phyloP scores from a whole-genome alignment of 2,888 invertebrate genomes.

The Bellardia bayeri region DNA sequence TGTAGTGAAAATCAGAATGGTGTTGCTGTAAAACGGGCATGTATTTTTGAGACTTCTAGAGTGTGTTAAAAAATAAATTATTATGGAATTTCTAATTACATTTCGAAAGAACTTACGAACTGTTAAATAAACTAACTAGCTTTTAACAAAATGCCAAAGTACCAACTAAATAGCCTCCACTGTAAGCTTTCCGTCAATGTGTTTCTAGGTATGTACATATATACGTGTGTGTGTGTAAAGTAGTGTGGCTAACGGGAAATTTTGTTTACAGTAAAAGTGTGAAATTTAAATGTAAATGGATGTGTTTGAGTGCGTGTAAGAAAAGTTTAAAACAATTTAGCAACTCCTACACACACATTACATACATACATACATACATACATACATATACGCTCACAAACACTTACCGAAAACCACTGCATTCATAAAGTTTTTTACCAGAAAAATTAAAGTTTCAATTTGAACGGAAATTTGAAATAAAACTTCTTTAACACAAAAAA shows the following conservation, averaged over 20 bases:
- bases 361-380: no score
- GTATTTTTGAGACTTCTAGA: no score
- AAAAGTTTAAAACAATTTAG: conserved; percentile 37
- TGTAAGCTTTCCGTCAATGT: no score
- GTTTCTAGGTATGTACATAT: neutral
- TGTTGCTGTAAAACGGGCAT: no score
- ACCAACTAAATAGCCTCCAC: no score
- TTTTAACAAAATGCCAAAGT: no score
- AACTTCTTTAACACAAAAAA: neutral
- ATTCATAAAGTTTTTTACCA: conserved; percentile 32
- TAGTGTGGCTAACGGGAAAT: conserved; percentile 26
- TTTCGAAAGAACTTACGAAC: no score
- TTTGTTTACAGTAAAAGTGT: conserved; percentile 8
- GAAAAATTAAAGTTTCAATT: conserved; percentile 40
- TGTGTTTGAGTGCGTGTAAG: neutral
- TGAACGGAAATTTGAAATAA: conserved; percentile 26
- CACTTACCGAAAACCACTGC: conserved; percentile 21
- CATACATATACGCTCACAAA: neutral
- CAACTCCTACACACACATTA: conserved; percentile 8
- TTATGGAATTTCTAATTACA: no score
- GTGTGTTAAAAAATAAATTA: no score
- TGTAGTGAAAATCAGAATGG: no score
- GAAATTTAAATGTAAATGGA: neutral
- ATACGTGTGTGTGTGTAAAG: neutral
- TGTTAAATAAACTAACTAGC: no score